A percentile compares a stretch with the other conserved stretches of the same genome.
These are phyloP conservation scores for Ecliptopera silaceata DNA, from an alignment of 2,888 invertebrate genomes.

Conservation along the genomic window DNA sequence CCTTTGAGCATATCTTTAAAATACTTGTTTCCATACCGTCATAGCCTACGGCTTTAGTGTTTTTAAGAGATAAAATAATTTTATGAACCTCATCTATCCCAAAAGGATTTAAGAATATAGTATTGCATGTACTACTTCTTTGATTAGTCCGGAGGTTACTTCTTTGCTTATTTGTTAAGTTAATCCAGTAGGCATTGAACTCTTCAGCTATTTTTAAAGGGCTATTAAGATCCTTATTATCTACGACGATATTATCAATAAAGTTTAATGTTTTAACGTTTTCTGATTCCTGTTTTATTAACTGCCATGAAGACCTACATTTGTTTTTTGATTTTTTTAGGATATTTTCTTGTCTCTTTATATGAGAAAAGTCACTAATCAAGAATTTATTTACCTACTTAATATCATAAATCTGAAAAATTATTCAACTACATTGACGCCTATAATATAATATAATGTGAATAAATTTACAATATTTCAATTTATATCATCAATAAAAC, in stretches of 20 bases:
- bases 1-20: not conserved
- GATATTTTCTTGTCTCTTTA: not conserved
- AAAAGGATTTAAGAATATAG: not conserved
- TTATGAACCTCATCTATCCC: not conserved
- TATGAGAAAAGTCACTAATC: too few relatives aligned
- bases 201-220: not conserved
- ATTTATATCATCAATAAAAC: too few relatives aligned
- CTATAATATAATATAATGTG: too few relatives aligned
- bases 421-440: too few relatives aligned
- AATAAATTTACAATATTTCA: too few relatives aligned
- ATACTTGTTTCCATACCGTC: not conserved
- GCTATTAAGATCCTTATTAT: not conserved
- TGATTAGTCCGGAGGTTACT: not conserved
- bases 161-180: not conserved
- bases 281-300: not conserved
- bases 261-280: not conserved
- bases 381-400: too few relatives aligned
- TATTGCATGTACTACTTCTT: not conserved
- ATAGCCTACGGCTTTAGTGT: not conserved
- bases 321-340: not conserved
- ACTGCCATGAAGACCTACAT: not conserved
- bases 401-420: too few relatives aligned
- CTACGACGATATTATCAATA: not conserved
- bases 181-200: not conserved
- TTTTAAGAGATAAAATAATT: not conserved